Evolutionary conservation across 1,140 invertebrate genomes (phyloP).

Genomic region (Nixonia krombeini): DNA sequence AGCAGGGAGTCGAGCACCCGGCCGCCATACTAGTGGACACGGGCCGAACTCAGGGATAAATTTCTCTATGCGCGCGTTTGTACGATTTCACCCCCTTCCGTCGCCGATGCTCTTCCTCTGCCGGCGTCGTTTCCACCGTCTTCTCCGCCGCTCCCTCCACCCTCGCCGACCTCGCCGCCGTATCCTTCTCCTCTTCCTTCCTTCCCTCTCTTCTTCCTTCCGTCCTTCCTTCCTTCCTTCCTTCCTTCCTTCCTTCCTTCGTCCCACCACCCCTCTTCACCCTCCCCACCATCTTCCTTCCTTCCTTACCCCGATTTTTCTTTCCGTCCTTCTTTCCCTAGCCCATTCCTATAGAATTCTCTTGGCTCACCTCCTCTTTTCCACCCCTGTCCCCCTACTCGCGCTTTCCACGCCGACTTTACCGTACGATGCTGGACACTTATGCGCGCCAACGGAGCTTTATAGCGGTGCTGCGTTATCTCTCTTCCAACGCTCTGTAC

Average conservation of each 20-base stretch:
- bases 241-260: too few relatives aligned
- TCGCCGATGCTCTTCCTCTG: conserved; percentile 18
- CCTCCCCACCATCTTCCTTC: too few relatives aligned
- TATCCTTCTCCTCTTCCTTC: conserved; percentile 27
- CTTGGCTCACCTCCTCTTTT: background rate
- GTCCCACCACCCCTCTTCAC: too few relatives aligned
- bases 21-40: conserved; percentile 70
- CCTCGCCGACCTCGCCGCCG: conserved; percentile 27
- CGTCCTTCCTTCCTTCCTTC: too few relatives aligned
- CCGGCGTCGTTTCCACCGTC: too few relatives aligned
- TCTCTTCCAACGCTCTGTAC: too few relatives aligned
- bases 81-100: conserved; percentile 34
- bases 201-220: too few relatives aligned
- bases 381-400: too few relatives aligned
- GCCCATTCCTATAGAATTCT: conserved; percentile 23
- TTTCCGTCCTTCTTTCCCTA: conserved; percentile 17
- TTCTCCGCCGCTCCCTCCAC: conserved; percentile 19
- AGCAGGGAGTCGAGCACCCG: conserved; percentile 33
- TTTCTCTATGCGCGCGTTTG: conserved; percentile 57
- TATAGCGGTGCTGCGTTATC: too few relatives aligned
- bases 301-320: conserved; percentile 4
- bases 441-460: conserved; percentile 22
- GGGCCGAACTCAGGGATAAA: conserved; percentile 62
- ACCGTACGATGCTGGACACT: conserved; percentile 19
- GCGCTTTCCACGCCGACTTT: conserved; percentile 16